Evolutionary conservation across 2,113 vertebrate genomes (phyloP).

Genomic region (Zosterops borbonicus): DNA sequence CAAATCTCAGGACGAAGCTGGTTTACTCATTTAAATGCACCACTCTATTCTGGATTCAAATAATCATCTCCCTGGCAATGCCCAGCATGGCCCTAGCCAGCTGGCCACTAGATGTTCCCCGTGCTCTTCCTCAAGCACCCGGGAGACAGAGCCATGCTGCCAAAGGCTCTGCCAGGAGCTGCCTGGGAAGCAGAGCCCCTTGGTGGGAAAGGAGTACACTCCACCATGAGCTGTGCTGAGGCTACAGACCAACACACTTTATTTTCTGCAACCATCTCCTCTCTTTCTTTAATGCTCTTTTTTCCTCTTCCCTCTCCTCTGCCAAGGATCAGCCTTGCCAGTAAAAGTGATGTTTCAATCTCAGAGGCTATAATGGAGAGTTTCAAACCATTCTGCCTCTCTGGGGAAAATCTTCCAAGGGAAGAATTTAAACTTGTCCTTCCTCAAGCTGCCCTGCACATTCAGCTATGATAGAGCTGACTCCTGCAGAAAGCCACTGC

Average conservation of each 20-base stretch:
- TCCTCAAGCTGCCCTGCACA: not conserved
- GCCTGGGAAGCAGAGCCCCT: not conserved
- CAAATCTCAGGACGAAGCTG: not conserved
- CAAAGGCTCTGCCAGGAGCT: not conserved
- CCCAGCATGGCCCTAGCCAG: not conserved
- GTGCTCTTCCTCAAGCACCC: not conserved
- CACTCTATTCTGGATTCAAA: not conserved
- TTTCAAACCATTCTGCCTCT: not conserved
- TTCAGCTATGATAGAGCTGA: not conserved
- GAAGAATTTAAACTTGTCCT: not conserved
- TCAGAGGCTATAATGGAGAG: not conserved
- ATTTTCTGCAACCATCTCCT: not conserved
- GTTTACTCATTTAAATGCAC: not conserved
- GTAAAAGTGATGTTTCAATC: not conserved
- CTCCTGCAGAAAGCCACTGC: not conserved
- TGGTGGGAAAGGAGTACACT: not conserved
- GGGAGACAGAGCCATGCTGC: not conserved
- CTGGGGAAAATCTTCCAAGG: not conserved
- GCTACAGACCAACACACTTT: not conserved
- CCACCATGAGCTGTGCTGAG: not conserved
- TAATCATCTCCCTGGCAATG: not conserved
- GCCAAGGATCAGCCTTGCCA: not conserved
- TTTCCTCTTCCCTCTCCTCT: not conserved
- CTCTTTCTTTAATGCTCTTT: not conserved
- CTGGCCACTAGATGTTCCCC: constrained; percentile 69